These are phyloP conservation scores for Erpobdella octoculata DNA, from an alignment of 2,888 invertebrate genomes.

Conservation along the genomic window DNA sequence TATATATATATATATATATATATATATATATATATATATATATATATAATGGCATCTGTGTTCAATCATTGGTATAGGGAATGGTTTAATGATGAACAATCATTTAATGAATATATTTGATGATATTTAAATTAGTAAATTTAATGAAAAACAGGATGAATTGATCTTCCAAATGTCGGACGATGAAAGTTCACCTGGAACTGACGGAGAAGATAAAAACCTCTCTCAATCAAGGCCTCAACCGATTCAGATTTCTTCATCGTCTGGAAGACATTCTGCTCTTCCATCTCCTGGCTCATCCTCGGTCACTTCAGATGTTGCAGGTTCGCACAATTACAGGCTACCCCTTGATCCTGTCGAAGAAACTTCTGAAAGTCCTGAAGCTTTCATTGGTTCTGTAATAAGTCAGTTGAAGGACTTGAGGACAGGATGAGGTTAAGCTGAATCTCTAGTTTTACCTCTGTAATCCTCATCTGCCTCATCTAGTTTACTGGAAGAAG, in stretches of 20 bases:
- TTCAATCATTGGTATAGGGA: too few relatives aligned
- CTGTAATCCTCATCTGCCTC: too few relatives aligned
- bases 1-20: too few relatives aligned
- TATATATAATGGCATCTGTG: too few relatives aligned
- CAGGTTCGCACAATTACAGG: not conserved
- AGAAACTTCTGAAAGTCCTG: conserved; percentile 24
- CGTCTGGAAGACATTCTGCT: not conserved
- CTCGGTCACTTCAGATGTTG: conserved; percentile 15
- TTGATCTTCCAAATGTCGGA: conserved; percentile 21
- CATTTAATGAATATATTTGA: not conserved
- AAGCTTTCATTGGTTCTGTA: conserved; percentile 28
- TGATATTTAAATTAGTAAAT: not conserved
- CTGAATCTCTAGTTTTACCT: too few relatives aligned
- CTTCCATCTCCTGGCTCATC: not conserved
- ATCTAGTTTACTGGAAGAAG: too few relatives aligned
- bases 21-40: too few relatives aligned
- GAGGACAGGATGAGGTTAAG: too few relatives aligned
- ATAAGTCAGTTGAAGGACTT: conserved; percentile 25
- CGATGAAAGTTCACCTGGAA: conserved; percentile 6
- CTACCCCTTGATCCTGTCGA: conserved; percentile 21
- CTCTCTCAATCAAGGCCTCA: not conserved
- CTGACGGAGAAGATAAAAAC: not conserved
- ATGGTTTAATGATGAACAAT: too few relatives aligned
- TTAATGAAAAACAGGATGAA: conserved; percentile 8
- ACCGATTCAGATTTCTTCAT: not conserved